Base-by-base conservation (phyloP, 2,888 invertebrate species). In the Syrista parreyssii region DNA sequence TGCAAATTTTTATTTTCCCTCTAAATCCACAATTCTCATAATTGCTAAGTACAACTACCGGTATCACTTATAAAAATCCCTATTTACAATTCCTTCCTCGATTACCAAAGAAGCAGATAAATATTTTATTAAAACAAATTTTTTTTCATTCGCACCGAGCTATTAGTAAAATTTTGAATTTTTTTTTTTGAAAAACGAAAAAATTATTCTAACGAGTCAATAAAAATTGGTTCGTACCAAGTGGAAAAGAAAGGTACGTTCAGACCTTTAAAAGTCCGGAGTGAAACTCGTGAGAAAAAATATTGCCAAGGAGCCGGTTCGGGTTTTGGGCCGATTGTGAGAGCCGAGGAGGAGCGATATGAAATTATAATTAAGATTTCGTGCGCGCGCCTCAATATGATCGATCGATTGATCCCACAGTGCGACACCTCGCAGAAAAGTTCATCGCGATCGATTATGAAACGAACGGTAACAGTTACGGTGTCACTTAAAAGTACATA, bases 401-500 rank as follows among this genome's bases (percentile, higher is more conserved):
- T 55, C 55, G 55, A 55, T 55, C 55, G 55, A 55, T 55, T 55
- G 55, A 55, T 55, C 55, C 55, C 55, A 23, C 55, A 23, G 55
- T 55, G 55, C 55, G 55, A 55, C 55, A 55, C 23, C 55, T 55
- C 23, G 55, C 55, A 71, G 33, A 32, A 71, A 71, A 71, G 71
- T 71, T 71, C 71, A 71, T 71, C 33, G 71, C 71, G 71, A 71
- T 71, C 71, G 71, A 32, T 31, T 31, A n/a, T 33, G 31, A 31
- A 71, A 31, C 71, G 71, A 71, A 31, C 40, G 40, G 23, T 55
- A 55, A 33, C 71, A 12, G 71, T 33, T 71, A n/a, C 71, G 9
- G 55, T 55, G 55, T 55, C 55, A 55, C 55, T 55, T 55, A 23
- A 23, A 55, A 9, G 55, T 55, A 55, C 9, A 23, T 55, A 55